A percentile compares a stretch with the other conserved stretches of the same genome.
These are phyloP conservation scores for Simalia tracyae DNA, from an alignment of 2,797 vertebrate species.

Conservation along the genomic window DNA sequence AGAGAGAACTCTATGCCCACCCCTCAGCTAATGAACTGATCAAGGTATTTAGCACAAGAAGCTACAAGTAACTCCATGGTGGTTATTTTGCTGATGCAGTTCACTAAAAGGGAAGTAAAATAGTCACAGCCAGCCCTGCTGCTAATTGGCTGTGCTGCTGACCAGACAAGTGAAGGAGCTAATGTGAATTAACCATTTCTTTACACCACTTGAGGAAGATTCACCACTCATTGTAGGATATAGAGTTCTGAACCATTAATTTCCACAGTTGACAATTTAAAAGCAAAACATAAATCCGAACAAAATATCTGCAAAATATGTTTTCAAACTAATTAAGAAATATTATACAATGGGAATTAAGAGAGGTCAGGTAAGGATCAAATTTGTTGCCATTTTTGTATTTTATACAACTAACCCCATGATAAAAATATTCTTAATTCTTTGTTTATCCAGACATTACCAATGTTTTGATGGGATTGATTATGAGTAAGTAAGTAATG, in stretches of 20 bases:
- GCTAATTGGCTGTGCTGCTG: conserved; percentile 54
- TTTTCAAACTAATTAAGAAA: not conserved
- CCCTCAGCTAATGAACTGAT: not conserved
- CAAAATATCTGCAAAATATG: not conserved
- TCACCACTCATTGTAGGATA: not conserved
- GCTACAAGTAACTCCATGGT: not conserved
- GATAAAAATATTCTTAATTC: conserved; percentile 48
- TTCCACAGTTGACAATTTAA: conserved; percentile 27
- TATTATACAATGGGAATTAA: not conserved
- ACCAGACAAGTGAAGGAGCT: conserved; percentile 33
- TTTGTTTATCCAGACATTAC: conserved; percentile 26
- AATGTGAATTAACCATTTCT: conserved; percentile 44
- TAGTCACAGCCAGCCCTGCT: conserved; percentile 21
- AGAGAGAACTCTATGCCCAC: not conserved
- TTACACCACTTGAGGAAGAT: conserved; percentile 24
- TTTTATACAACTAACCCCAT: conserved; percentile 46
- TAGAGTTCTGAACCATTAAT: conserved; percentile 13
- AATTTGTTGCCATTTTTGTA: conserved; percentile 45
- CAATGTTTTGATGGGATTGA: conserved; percentile 48
- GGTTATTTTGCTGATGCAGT: not conserved
- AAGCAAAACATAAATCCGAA: conserved; percentile 45
- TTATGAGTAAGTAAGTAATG: not conserved
- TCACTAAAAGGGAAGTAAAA: conserved; percentile 42
- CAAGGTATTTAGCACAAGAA: not conserved
- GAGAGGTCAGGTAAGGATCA: conserved; percentile 24